A percentile compares a stretch with the other conserved stretches of the same genome.
phyloP scores from a whole-genome alignment of 2,888 invertebrate genomes.

The Hyles lineata region DNA sequence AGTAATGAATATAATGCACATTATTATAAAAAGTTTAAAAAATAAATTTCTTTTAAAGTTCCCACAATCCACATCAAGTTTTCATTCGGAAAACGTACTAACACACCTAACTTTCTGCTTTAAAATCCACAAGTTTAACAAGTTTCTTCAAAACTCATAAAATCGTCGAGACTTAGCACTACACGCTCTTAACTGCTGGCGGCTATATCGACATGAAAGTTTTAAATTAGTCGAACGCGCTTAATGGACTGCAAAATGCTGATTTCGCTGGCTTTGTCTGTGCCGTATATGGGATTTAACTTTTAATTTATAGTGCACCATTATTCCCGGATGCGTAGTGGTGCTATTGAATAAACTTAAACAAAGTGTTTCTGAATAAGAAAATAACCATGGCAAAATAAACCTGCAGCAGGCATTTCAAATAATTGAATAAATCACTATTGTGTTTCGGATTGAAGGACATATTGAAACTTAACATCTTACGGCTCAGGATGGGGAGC shows the following conservation, averaged over 20 bases:
- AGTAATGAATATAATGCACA: not conserved
- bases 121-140: conserved; percentile 11
- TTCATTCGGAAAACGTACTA: not conserved
- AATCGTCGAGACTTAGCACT: not conserved
- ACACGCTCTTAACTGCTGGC: conserved; percentile 6
- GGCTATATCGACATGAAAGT: conserved; percentile 15
- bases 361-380: not conserved
- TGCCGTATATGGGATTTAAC: conserved; percentile 20
- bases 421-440: no score
- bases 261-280: conserved; percentile 18
- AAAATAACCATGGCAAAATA: not conserved
- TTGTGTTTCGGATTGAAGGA: no score
- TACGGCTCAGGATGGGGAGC: no score
- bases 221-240: conserved; percentile 17
- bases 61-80: not conserved
- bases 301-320: conserved; percentile 3
- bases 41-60: not conserved
- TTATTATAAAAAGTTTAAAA: not conserved
- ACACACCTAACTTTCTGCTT: not conserved
- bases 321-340: not conserved
- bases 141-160: conserved; percentile 26
- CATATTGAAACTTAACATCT: no score
- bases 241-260: conserved; percentile 2
- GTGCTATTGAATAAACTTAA: not conserved
- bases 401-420: no score